Base-by-base conservation (phyloP, 2,888 invertebrate species). In the Drosophila melanosoma region DNA sequence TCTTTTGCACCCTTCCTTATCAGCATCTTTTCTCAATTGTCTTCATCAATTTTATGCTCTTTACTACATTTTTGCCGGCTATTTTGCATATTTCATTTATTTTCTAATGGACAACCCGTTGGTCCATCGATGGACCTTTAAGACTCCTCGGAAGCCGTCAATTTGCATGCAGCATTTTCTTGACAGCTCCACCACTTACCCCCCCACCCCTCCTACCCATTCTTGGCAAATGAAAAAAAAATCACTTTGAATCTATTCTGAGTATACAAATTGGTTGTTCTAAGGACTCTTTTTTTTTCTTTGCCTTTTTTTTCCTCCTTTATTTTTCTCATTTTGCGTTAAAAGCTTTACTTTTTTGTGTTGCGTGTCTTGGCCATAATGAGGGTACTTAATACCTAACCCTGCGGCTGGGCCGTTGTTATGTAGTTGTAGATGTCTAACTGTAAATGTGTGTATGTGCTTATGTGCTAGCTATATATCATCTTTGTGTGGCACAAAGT, bases 301-400 rank as follows among this genome's bases (percentile, higher is more conserved):
- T 51, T 23, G 15, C 4, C 15, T 40, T 51, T 57, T 29, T 58
- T 32, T 45, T 60, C 36, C 12, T 11, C 40, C 32, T n/a, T 26
- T 59, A 33, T 54, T 70, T 40, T 36, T 63, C 40, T 68, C 70
- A 74, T 49, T 71, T 81, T 68, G 74, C 60, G 78, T 76, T 90
- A 90, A 85, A 86, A 89, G 87, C 86, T 83, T 86, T 83, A 79
- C 79, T 71, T 80, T 66, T 70, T 61, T 70, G 60, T 69, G 73
- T 87, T 87, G 79, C 87, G 90, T 87, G 87, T 87, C 86, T 61
- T 76, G 83, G 78, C 69, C 74, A 74, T 90, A 90, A 87, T 87
- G 90, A 87, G 90, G 87, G 88, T 90, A 87, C 90, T 87, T 87
- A 90, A 87, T 90, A 78, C 89, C 77, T 87, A 78, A 74, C 64